Evolutionary conservation across 2,888 invertebrate species (phyloP).

Genomic region (Xylophagus ater): DNA sequence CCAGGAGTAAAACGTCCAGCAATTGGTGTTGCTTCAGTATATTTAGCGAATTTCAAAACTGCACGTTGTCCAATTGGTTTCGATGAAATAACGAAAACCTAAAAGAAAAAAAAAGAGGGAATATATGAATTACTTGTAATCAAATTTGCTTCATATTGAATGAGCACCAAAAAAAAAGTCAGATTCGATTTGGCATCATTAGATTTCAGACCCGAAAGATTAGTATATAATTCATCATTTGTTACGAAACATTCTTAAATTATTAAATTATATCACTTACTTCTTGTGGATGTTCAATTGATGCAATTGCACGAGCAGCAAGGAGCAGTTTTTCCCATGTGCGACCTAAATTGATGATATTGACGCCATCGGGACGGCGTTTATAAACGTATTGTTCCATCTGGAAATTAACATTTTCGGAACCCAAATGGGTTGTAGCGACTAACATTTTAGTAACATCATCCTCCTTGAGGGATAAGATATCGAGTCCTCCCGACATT

Average conservation of each 20-base stretch:
- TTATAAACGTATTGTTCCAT: constrained; percentile 97
- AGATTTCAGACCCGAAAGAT: constrained; percentile 41
- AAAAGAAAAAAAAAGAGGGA: constrained; percentile 3
- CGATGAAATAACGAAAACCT: constrained; percentile 84
- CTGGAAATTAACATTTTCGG: constrained; percentile 91
- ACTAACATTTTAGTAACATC: constrained; percentile 98
- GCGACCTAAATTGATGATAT: constrained; percentile 90
- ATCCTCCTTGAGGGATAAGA: constrained; percentile 86
- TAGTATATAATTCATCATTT: constrained; percentile 32
- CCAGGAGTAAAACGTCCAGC: constrained; percentile 99
- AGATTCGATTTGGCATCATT: constrained; percentile 31
- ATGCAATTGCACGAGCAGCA: constrained; percentile 95
- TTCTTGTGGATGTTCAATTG: constrained; percentile 95
- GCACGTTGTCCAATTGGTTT: constrained; percentile 93
- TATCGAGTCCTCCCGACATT: constrained; percentile 96
- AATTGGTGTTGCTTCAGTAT: constrained; percentile 95
- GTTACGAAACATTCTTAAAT: not conserved
- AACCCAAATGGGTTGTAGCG: constrained; percentile 87
- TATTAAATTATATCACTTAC: constrained; percentile 43
- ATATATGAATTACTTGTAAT: too few relatives aligned
- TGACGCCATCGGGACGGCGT: constrained; percentile 84
- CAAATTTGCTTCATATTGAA: too few relatives aligned
- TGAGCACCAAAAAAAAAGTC: too few relatives aligned
- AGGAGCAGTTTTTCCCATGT: constrained; percentile 97
- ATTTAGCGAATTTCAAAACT: constrained; percentile 93